phyloP scores from a whole-genome alignment of 2,797 vertebrate species.

The Myotis daubentonii region DNA sequence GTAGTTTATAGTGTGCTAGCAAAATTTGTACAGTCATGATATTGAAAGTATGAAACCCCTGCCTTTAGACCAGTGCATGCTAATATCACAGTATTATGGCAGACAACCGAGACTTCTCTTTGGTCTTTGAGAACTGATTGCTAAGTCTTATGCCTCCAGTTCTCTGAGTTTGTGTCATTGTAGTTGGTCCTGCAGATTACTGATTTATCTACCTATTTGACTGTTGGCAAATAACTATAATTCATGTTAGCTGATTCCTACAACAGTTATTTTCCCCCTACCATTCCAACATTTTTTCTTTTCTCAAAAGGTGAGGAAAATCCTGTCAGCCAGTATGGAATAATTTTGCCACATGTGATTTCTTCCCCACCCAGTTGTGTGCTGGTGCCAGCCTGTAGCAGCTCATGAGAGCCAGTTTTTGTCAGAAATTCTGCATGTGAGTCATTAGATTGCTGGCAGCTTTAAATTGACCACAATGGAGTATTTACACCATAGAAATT shows the following conservation, averaged over 20 bases:
- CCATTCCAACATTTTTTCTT: background rate
- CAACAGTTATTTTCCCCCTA: background rate
- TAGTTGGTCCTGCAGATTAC: background rate
- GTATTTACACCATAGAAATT: constrained; percentile 47
- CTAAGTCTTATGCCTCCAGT: background rate
- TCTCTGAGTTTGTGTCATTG: background rate
- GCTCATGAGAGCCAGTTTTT: background rate
- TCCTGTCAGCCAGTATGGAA: background rate
- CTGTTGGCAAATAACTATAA: background rate
- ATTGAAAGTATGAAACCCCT: background rate
- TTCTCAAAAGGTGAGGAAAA: background rate
- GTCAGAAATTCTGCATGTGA: constrained; percentile 44
- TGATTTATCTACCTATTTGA: background rate
- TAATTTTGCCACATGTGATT: background rate
- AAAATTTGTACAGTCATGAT: background rate
- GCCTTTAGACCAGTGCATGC: background rate
- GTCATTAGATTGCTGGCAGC: constrained; percentile 19
- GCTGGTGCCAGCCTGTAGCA: background rate
- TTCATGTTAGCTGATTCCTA: background rate
- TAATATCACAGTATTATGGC: fast-evolving
- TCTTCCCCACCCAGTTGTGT: background rate
- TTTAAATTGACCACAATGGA: background rate
- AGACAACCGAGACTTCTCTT: background rate
- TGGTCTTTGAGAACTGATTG: background rate
- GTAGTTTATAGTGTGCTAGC: background rate